Base-by-base conservation (phyloP, 2,888 invertebrate genomes). In the Phaedon cochleariae region DNA sequence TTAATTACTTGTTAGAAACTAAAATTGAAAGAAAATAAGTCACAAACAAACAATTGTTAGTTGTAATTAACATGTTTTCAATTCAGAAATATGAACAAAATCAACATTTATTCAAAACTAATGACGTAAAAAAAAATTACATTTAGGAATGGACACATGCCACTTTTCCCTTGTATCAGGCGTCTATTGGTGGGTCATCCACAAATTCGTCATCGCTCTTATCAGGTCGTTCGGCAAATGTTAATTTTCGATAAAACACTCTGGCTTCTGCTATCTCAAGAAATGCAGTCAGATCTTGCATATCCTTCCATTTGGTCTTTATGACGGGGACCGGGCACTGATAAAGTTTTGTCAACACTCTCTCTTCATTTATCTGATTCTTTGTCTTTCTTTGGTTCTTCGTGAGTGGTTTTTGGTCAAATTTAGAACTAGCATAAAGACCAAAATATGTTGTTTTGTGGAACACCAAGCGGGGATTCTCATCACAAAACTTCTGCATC, bases 361-460 rank as follows among this genome's bases (percentile, higher is more conserved):
- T 2, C 52, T 52, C 3, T 52, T 29, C 31, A 15, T 52, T 52
- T 52, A 6, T 52, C 52, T 29, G 22, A 51, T 52, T 52, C 31
- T 34, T 12, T 5, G n/a, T 52, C 52, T 52, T 52, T 52, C 29
- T 26, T 52, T 26, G 52, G 29, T 29, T 52, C 29, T n/a, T 29
- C 29, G 26, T 51, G 1, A 22, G 22, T 1, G 5, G 10, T 52
- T 52, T 52, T 52, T 15, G n/a, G 17, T 53, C 53, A 18, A 31
- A 53, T 53, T 53, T 53, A 31, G 53, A 53, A 53, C 31, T 26
- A 26, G 20, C 29, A 52, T 52, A 52, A n/a, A 52, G n/a, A n/a
- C 52, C 52, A 7, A 22, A n/a, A 53, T 15, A 34, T 17, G 31
- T 31, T 17, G 18, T 31, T 34, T 53, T 53, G 34, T 53, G 53